phyloP scores from a whole-genome alignment of 2,797 vertebrate genomes.

The Orestias chungarensis region DNA sequence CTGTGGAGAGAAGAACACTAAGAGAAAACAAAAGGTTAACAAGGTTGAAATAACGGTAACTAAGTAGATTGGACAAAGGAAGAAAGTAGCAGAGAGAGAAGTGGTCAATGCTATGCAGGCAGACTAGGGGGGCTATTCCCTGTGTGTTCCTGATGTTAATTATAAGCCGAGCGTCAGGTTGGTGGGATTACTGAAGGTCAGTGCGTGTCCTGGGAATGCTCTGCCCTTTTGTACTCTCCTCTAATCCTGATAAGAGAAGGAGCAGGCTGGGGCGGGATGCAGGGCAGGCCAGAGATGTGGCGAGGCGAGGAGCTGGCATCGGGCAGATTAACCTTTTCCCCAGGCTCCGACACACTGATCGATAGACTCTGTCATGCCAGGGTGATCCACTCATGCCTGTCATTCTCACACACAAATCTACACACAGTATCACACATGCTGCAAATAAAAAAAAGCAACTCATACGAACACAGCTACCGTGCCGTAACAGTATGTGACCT shows the following conservation, averaged over 20 bases:
- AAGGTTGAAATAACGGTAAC: too few species aligned
- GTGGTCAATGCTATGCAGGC: slow-evolving; percentile 45
- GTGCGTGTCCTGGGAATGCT: slow-evolving; percentile 89
- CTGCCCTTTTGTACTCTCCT: slow-evolving; percentile 90
- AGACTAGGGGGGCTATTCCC: slow-evolving; percentile 58
- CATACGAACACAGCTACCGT: slow-evolving; percentile 10
- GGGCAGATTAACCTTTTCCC: slow-evolving; percentile 85
- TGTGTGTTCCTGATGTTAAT: slow-evolving; percentile 83
- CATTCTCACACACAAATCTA: slow-evolving; percentile 59
- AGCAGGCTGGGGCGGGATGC: slow-evolving; percentile 60
- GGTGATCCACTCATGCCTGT: slow-evolving; percentile 77
- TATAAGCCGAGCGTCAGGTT: slow-evolving; percentile 82
- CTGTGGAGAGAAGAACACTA: too few species aligned
- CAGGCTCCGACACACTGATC: slow-evolving; percentile 79
- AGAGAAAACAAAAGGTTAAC: too few species aligned
- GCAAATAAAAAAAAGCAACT: slow-evolving; percentile 32
- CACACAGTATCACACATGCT: slow-evolving; percentile 32
- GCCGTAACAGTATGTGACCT: slow-evolving; percentile 1
- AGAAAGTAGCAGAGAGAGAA: too few species aligned
- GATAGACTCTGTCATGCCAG: slow-evolving; percentile 81
- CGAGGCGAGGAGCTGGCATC: slow-evolving; percentile 68
- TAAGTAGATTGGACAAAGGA: too few species aligned
- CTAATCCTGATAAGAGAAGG: slow-evolving; percentile 84
- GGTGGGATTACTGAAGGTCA: slow-evolving; percentile 92
- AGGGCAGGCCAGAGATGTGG: slow-evolving; percentile 69